Conservation (phyloP, 1,140 invertebrate genomes). For the Drosophila rhopaloa region DNA sequence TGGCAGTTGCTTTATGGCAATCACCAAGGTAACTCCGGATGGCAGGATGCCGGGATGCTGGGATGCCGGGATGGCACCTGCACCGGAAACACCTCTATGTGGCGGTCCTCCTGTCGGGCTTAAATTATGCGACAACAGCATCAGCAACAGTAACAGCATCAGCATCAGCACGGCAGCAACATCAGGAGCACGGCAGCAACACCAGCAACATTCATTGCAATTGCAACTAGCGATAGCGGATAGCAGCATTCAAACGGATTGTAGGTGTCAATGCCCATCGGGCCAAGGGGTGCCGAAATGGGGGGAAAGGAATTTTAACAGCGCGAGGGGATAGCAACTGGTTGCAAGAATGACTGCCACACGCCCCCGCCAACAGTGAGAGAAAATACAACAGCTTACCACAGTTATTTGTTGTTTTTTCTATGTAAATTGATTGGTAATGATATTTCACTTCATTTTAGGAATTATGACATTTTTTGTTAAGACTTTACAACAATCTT, state of each 20-base stretch:
- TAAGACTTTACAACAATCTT: no score
- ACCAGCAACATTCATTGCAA: slow-evolving; percentile 57
- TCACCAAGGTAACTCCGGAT: slow-evolving; percentile 44
- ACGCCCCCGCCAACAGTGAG: slow-evolving; percentile 13
- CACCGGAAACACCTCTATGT: not conserved
- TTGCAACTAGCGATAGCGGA: slow-evolving; percentile 53
- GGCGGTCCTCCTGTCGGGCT: slow-evolving; percentile 33
- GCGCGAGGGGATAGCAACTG: slow-evolving; percentile 32
- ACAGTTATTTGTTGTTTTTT: no score
- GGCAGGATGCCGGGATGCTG: slow-evolving; percentile 10
- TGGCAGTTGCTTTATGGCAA: slow-evolving; percentile 71
- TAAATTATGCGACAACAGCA: slow-evolving; percentile 62
- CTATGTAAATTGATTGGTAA: no score
- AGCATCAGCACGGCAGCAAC: slow-evolving; percentile 26
- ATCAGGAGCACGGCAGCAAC: not conserved
- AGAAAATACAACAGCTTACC: not conserved
- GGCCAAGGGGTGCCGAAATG: slow-evolving; percentile 15
- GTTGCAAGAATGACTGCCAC: slow-evolving; percentile 27
- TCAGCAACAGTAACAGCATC: slow-evolving; percentile 22
- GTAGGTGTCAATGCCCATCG: slow-evolving; percentile 57
- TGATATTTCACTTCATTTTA: no score
- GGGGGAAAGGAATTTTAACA: not conserved
- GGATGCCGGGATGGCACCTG: slow-evolving; percentile 27
- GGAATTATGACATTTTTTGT: no score
- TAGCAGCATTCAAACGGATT: slow-evolving; percentile 46